These are phyloP conservation scores for Sinotaia quadrata DNA, from an alignment of 2,888 invertebrate species.

Conservation along the genomic window DNA sequence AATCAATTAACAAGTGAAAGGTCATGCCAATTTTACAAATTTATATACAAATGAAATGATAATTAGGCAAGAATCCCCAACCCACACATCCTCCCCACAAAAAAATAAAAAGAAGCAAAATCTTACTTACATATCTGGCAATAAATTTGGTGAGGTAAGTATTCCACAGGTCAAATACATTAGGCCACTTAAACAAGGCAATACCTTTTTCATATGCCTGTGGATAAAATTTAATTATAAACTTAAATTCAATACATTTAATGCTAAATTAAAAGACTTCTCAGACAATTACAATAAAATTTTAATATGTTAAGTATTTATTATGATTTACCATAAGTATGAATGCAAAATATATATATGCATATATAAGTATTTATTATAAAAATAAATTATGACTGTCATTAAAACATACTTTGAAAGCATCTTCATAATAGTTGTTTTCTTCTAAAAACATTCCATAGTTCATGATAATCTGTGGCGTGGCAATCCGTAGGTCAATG, in stretches of 20 bases:
- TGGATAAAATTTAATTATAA: slow-evolving; percentile 8
- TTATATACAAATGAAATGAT: too few species aligned
- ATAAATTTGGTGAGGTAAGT: slow-evolving; percentile 98
- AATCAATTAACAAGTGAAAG: too few species aligned
- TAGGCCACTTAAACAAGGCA: slow-evolving; percentile 98
- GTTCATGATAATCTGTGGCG: slow-evolving; percentile 98
- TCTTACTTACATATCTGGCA: slow-evolving; percentile 83
- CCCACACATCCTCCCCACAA: too few species aligned
- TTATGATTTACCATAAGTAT: too few species aligned
- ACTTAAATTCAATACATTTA: too few species aligned
- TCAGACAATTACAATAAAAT: background rate
- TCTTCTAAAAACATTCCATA: slow-evolving; percentile 98
- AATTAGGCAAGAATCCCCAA: too few species aligned
- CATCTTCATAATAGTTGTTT: slow-evolving; percentile 98
- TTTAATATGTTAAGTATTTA: background rate
- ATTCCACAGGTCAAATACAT: slow-evolving; percentile 99
- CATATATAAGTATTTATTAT: background rate
- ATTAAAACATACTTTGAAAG: slow-evolving; percentile 79
- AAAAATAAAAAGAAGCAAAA: background rate
- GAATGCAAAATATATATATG: too few species aligned
- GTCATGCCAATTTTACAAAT: too few species aligned
- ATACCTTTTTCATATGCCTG: slow-evolving; percentile 97
- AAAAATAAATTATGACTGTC: background rate
- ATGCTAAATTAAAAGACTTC: too few species aligned
- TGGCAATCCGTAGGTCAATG: slow-evolving; percentile 96